A percentile compares a stretch with the other conserved stretches of the same genome.
These are phyloP conservation scores for Oophaga pumilio DNA, from an alignment of 2,113 vertebrate species.

Conservation along the genomic window DNA sequence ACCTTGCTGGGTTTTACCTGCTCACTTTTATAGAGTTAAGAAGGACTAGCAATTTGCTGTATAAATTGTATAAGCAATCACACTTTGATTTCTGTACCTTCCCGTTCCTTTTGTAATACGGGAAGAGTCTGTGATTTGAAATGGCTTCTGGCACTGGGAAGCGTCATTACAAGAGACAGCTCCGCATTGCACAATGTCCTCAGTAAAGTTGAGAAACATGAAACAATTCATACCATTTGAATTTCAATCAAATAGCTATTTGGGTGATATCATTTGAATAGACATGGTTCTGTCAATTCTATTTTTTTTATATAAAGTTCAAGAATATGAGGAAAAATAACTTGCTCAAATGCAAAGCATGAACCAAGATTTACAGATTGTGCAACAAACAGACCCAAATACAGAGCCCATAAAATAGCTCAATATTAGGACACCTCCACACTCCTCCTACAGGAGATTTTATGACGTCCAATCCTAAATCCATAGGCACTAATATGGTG, in stretches of 20 bases:
- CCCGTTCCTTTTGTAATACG: constrained; percentile 22
- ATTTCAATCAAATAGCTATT: constrained; percentile 63
- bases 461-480: no score
- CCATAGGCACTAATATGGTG: no score
- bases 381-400: neutral
- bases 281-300: constrained; percentile 52
- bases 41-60: constrained; percentile 70
- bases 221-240: constrained; percentile 64
- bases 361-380: neutral
- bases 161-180: constrained; percentile 63
- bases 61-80: constrained; percentile 43
- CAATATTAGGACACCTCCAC: no score
- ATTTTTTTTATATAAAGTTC: neutral
- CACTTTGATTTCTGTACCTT: constrained; percentile 37
- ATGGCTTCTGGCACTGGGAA: constrained; percentile 49
- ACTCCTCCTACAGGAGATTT: no score
- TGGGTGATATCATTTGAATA: constrained; percentile 45
- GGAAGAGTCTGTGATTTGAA: constrained; percentile 35
- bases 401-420: neutral
- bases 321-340: neutral
- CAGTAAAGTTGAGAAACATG: constrained; percentile 45
- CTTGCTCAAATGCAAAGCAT: neutral
- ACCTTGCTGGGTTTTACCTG: constrained; percentile 68
- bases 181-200: constrained; percentile 60
- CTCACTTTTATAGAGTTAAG: constrained; percentile 69